These are phyloP conservation scores for Ameiurus melas DNA, from an alignment of 2,113 vertebrate species.

Conservation along the genomic window DNA sequence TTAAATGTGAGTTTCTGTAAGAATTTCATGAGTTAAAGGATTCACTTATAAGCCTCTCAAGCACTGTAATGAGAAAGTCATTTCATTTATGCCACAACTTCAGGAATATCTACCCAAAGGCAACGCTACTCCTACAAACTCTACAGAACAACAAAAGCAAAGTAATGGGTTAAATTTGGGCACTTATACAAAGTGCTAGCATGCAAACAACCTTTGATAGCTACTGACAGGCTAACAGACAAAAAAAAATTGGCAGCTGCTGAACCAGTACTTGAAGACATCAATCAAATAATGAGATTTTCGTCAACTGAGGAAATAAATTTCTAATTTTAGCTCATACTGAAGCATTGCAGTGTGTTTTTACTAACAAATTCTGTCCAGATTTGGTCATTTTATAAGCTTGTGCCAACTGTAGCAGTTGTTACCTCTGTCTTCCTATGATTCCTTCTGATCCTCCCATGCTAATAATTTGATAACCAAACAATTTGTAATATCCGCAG, in stretches of 20 bases:
- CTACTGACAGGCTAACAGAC: conserved; percentile 39
- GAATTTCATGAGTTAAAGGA: conserved; percentile 14
- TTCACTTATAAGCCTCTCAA: neutral
- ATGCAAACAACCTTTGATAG: conserved; percentile 46
- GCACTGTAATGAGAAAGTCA: conserved; percentile 33
- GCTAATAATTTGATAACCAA: conserved; percentile 30
- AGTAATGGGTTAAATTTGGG: conserved; percentile 39
- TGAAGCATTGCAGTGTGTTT: conserved; percentile 23
- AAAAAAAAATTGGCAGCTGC: conserved; percentile 41
- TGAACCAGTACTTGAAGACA: conserved; percentile 24
- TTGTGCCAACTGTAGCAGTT: neutral
- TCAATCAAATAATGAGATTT: conserved; percentile 37
- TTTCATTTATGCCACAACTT: conserved; percentile 8
- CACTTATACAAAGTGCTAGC: conserved; percentile 24
- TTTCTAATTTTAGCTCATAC: neutral
- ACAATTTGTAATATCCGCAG: neutral
- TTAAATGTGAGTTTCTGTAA: conserved; percentile 25
- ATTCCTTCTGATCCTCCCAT: neutral
- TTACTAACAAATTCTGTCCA: neutral
- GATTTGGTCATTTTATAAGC: neutral
- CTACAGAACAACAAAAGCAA: conserved; percentile 14
- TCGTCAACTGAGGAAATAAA: conserved; percentile 23
- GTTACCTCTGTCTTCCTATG: neutral
- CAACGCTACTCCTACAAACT: conserved; percentile 30
- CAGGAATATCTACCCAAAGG: conserved; percentile 23